These are phyloP conservation scores for Drosophila pseudotalamancana DNA, from an alignment of 2,888 invertebrate species.

Conservation along the genomic window DNA sequence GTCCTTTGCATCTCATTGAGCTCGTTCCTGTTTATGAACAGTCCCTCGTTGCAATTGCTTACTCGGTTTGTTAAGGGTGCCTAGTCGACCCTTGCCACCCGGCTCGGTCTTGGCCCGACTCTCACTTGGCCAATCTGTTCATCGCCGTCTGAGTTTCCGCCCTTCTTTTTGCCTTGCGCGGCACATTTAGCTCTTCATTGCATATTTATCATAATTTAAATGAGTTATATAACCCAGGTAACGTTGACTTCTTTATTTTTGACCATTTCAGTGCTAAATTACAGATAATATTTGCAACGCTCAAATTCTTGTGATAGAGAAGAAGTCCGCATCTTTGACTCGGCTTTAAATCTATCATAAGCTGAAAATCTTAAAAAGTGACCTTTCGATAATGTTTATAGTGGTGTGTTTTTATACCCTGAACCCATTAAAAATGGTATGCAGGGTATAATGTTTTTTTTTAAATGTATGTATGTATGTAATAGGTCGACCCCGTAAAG, in stretches of 20 bases:
- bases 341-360: too few species aligned
- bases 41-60: slow-evolving; percentile 30
- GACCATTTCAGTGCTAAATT: slow-evolving; percentile 39
- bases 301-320: too few species aligned
- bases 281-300: background rate
- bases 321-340: too few species aligned
- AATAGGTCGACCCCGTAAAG: too few species aligned
- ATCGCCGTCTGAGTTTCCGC: slow-evolving; percentile 18
- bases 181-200: slow-evolving; percentile 62
- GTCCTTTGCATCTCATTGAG: slow-evolving; percentile 79
- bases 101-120: background rate
- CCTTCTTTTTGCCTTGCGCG: slow-evolving; percentile 32
- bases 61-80: slow-evolving; percentile 24
- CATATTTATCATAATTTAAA: slow-evolving; percentile 78
- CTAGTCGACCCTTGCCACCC: slow-evolving; percentile 26
- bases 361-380: too few species aligned
- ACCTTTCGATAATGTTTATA: too few species aligned
- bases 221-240: slow-evolving; percentile 65
- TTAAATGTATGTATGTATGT: too few species aligned
- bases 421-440: too few species aligned
- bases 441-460: too few species aligned
- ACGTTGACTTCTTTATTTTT: slow-evolving; percentile 43
- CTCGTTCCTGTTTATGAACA: slow-evolving; percentile 58
- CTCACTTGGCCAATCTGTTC: slow-evolving; percentile 29
- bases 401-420: too few species aligned